Evolutionary conservation across 2,113 vertebrate genomes (phyloP).

Genomic region (Chaetodon trifascialis): DNA sequence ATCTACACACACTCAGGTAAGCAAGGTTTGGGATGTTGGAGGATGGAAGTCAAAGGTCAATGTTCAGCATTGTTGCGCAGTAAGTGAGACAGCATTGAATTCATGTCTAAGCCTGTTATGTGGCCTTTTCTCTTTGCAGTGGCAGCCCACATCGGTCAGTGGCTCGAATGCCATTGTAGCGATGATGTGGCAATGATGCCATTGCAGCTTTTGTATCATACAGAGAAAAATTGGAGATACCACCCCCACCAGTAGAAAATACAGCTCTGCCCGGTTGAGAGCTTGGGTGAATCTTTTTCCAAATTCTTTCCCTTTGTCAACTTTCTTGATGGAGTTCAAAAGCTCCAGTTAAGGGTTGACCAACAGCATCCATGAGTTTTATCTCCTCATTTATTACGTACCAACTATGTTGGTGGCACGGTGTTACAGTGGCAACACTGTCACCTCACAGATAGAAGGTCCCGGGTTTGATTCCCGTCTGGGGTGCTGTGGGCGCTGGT

Average conservation of each 20-base stretch:
- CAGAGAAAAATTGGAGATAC: neutral
- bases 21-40: neutral
- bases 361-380: neutral
- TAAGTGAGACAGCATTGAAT: neutral
- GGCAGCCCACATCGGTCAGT: neutral
- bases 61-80: neutral
- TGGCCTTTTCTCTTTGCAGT: neutral
- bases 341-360: neutral
- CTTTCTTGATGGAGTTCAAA: neutral
- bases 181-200: slow-evolving; percentile 7
- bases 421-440: too few relatives aligned
- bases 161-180: neutral
- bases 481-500: too few relatives aligned
- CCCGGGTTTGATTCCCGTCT: too few relatives aligned
- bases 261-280: neutral
- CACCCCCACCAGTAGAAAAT: neutral
- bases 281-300: neutral
- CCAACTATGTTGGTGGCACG: too few relatives aligned
- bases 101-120: neutral
- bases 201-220: neutral
- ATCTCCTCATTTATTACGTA: too few relatives aligned
- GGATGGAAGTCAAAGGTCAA: neutral
- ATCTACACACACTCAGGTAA: neutral
- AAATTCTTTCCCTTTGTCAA: neutral
- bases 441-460: too few relatives aligned